Conservation (phyloP, 2,113 vertebrate species). For the Sinocyclocheilus rhinocerous region DNA sequence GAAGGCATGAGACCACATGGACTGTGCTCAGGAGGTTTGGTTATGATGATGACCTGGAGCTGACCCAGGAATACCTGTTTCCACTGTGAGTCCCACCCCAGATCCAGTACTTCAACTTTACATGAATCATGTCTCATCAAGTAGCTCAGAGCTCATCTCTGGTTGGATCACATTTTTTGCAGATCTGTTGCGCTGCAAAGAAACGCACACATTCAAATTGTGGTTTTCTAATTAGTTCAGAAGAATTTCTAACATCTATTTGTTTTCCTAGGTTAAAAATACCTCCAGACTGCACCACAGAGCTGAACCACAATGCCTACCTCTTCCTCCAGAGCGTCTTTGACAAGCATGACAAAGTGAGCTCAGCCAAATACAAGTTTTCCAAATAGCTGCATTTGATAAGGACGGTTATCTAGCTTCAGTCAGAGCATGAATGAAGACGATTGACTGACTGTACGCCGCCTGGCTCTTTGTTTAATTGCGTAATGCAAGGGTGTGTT, state of each 20-base stretch:
- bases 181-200: neutral
- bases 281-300: conserved; percentile 93
- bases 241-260: neutral
- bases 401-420: neutral
- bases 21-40: conserved; percentile 94
- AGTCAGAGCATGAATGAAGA: neutral
- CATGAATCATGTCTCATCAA: neutral
- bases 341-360: conserved; percentile 98
- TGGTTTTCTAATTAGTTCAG: neutral
- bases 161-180: neutral
- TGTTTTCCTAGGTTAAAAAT: conserved; percentile 84
- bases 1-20: conserved; percentile 97
- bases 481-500: neutral
- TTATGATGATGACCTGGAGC: conserved; percentile 94
- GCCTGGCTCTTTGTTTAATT: neutral
- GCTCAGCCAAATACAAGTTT: conserved; percentile 50
- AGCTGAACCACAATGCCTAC: conserved; percentile 97
- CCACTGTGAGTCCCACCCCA: conserved; percentile 80
- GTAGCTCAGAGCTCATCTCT: neutral
- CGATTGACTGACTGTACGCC: neutral
- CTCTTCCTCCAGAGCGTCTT: conserved; percentile 98
- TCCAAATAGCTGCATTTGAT: neutral
- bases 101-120: neutral
- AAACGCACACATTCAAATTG: neutral
- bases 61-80: conserved; percentile 95